phyloP scores from a whole-genome alignment of 2,113 vertebrate genomes.

The Ophiodon elongatus region DNA sequence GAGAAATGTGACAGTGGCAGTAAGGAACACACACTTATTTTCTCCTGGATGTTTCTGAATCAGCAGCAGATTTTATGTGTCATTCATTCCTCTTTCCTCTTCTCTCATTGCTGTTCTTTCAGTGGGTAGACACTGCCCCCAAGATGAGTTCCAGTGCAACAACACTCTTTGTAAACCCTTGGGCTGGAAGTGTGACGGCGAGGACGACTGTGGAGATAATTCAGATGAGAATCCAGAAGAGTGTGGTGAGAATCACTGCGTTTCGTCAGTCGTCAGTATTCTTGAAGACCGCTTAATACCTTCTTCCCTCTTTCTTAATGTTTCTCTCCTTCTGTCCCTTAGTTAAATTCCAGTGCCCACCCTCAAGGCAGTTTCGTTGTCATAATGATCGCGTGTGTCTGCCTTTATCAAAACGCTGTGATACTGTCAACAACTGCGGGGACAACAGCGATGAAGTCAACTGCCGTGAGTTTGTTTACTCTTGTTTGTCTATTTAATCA shows the following conservation, averaged over 20 bases:
- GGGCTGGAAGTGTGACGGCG: constrained; percentile 95
- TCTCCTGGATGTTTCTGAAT: background rate
- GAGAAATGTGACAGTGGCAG: constrained; percentile 91
- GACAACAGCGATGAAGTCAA: constrained; percentile 94
- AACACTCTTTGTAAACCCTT: constrained; percentile 97
- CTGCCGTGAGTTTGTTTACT: constrained; percentile 88
- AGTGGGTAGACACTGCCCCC: constrained; percentile 91
- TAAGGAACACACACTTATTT: constrained; percentile 60
- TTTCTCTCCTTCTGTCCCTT: constrained; percentile 9
- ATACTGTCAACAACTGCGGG: constrained; percentile 94
- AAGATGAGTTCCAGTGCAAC: constrained; percentile 97
- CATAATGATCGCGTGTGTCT: constrained; percentile 95
- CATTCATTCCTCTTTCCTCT: background rate
- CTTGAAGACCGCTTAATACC: background rate
- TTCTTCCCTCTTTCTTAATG: background rate
- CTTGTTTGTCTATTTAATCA: background rate
- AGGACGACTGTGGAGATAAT: constrained; percentile 98
- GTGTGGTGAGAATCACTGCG: constrained; percentile 86
- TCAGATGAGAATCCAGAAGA: constrained; percentile 94
- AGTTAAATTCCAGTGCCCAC: constrained; percentile 94
- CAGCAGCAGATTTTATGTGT: background rate
- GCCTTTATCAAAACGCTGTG: constrained; percentile 91
- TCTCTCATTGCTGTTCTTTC: constrained; percentile 2
- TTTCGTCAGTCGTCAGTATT: background rate
- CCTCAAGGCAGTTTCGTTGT: constrained; percentile 94